These are phyloP conservation scores for Heteractis magnifica DNA, from an alignment of 92 coral and sea anemone genomes.

Conservation along the genomic window DNA sequence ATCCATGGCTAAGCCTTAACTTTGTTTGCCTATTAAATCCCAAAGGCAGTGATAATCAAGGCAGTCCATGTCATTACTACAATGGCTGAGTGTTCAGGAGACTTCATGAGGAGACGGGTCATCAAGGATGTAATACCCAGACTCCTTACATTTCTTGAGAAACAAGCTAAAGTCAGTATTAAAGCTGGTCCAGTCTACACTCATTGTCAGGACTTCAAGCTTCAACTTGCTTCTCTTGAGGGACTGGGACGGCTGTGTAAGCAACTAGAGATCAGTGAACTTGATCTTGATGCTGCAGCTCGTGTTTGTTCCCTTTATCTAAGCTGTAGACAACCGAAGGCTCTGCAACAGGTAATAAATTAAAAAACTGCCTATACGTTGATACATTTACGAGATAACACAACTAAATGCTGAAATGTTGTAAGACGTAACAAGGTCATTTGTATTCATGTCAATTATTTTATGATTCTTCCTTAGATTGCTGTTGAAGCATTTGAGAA, in stretches of 20 bases:
- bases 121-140: slow-evolving; percentile 80
- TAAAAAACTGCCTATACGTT: not conserved
- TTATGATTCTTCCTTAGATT: slow-evolving; percentile 40
- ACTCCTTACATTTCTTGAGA: slow-evolving; percentile 66
- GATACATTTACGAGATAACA: too few relatives aligned
- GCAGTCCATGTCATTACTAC: slow-evolving; percentile 78
- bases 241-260: slow-evolving; percentile 76
- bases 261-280: slow-evolving; percentile 73
- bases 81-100: slow-evolving; percentile 88
- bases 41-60: slow-evolving; percentile 77
- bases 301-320: slow-evolving; percentile 70
- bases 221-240: slow-evolving; percentile 65
- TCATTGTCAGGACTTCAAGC: slow-evolving; percentile 83
- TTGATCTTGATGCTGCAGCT: slow-evolving; percentile 60
- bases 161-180: slow-evolving; percentile 67
- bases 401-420: too few relatives aligned
- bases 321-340: slow-evolving; percentile 82
- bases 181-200: slow-evolving; percentile 80
- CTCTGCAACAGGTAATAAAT: slow-evolving; percentile 68
- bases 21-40: not conserved
- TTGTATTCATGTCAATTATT: too few relatives aligned
- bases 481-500: slow-evolving; percentile 62
- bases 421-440: too few relatives aligned
- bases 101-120: slow-evolving; percentile 90
- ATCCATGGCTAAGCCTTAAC: not conserved